phyloP scores from a whole-genome alignment of 2,888 invertebrate genomes.

The Minunthozetes semirufus region DNA sequence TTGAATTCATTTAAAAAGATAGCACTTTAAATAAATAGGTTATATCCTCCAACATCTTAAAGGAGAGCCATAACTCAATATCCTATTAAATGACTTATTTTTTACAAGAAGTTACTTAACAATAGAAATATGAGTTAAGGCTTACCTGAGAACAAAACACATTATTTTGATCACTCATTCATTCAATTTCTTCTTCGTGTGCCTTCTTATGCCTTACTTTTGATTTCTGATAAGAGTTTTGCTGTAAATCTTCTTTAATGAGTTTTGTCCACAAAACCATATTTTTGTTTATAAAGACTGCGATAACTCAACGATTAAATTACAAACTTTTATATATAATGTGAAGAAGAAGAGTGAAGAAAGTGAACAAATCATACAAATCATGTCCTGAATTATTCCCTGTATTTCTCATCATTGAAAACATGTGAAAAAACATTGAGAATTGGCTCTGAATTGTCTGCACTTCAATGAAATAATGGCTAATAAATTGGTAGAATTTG shows the following conservation, averaged over 20 bases:
- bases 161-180: conserved; percentile 12
- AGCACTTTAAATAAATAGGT: conserved; percentile 22
- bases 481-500: not conserved
- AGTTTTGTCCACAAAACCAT: not conserved
- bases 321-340: not conserved
- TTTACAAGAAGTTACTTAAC: conserved; percentile 6
- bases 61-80: conserved; percentile 25
- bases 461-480: not conserved
- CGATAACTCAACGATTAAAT: not conserved
- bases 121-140: conserved; percentile 2
- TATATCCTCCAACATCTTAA: not conserved
- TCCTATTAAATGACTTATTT: conserved; percentile 3
- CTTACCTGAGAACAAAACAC: not conserved
- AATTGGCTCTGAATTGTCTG: too few relatives aligned
- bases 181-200: not conserved
- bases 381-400: not conserved
- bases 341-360: not conserved
- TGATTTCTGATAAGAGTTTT: conserved; percentile 9
- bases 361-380: not conserved
- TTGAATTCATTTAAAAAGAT: conserved; percentile 15
- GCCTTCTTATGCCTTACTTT: not conserved
- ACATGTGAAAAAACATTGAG: too few relatives aligned
- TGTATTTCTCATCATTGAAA: too few relatives aligned
- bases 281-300: not conserved
- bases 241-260: conserved; percentile 19